Evolutionary conservation across 2,797 vertebrate genomes (phyloP).

Genomic region (Spinus olivaceus): DNA sequence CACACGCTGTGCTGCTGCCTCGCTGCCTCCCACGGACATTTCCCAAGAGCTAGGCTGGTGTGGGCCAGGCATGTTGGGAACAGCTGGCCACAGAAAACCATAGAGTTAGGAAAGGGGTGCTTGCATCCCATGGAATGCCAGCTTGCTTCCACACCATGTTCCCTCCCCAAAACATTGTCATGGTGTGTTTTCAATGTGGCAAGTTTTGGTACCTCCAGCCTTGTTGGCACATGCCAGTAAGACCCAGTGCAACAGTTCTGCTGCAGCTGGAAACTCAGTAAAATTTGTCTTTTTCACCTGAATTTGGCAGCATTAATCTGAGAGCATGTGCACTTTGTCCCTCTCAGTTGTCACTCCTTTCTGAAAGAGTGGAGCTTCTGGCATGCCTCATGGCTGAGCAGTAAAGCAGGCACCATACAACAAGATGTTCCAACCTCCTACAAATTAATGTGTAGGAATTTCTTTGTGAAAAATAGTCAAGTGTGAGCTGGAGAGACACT

Average conservation of each 20-base stretch:
- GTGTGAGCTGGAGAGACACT: not conserved
- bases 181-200: not conserved
- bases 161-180: not conserved
- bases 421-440: not conserved
- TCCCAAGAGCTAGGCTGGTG: not conserved
- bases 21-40: accelerated
- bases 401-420: not conserved
- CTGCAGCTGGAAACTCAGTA: not conserved
- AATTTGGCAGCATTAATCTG: not conserved
- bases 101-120: not conserved
- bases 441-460: not conserved
- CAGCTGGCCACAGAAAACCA: not conserved
- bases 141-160: not conserved
- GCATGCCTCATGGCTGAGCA: not conserved
- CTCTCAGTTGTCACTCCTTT: not conserved
- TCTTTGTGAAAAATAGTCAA: not conserved
- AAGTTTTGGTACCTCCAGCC: not conserved
- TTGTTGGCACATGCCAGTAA: not conserved
- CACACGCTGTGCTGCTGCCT: accelerated
- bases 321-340: not conserved
- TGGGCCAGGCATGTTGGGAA: accelerated
- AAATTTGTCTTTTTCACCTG: conserved; percentile 5
- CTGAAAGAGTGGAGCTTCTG: not conserved
- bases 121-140: not conserved
- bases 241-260: not conserved